Conservation (phyloP, 2,113 vertebrate species). For the Crotalus viridis region DNA sequence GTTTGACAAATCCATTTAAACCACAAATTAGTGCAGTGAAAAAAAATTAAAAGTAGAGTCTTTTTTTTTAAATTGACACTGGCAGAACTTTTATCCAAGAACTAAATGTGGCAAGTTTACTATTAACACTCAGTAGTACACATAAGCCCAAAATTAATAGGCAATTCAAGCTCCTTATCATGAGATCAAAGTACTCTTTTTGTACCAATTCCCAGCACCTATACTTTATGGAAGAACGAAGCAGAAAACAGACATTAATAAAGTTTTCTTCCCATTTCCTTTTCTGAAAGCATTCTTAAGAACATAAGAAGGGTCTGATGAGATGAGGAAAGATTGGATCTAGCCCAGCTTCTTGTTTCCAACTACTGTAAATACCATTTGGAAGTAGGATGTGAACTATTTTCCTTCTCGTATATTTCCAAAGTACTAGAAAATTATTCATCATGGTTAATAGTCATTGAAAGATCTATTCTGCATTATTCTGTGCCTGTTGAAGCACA, state of each 20-base stretch:
- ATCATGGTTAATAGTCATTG: background rate
- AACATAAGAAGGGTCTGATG: background rate
- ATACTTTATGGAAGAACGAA: background rate
- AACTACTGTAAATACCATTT: background rate
- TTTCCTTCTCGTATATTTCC: background rate
- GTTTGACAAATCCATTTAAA: background rate
- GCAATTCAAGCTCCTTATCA: background rate
- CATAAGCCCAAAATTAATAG: background rate
- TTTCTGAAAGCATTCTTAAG: background rate
- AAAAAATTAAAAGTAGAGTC: background rate
- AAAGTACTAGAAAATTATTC: background rate
- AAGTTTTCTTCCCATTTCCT: background rate
- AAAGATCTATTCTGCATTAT: background rate
- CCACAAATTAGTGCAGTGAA: background rate
- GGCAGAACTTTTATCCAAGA: background rate
- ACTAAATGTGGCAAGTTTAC: background rate
- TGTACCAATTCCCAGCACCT: background rate
- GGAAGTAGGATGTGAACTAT: background rate
- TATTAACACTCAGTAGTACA: background rate
- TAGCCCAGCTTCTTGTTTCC: background rate
- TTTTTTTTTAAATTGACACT: background rate
- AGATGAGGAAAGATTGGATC: background rate
- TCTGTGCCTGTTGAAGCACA: background rate
- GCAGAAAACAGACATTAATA: background rate
- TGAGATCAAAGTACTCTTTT: background rate